These are phyloP conservation scores for Caradrina clavipalpis DNA, from an alignment of 2,888 invertebrate genomes.

Conservation along the genomic window DNA sequence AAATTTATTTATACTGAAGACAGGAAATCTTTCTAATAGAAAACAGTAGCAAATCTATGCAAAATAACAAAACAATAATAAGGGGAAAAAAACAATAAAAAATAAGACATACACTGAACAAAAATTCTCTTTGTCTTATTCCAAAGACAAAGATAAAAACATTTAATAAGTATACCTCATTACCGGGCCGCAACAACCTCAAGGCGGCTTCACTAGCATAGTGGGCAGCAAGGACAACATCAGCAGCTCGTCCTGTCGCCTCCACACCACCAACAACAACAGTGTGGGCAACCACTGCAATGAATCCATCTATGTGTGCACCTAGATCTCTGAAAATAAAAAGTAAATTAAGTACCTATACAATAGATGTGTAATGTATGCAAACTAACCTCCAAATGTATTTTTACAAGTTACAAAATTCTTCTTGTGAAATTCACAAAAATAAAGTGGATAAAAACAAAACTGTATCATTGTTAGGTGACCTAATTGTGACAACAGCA, in stretches of 20 bases:
- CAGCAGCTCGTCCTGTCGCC: conserved; percentile 97
- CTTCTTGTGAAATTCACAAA: not conserved
- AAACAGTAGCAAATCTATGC: conserved; percentile 19
- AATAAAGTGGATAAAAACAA: not conserved
- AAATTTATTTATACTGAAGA: not conserved
- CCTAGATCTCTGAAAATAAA: conserved; percentile 96
- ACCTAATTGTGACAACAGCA: conserved; percentile 5
- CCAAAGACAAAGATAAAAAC: conserved; percentile 33
- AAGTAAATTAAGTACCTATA: not conserved
- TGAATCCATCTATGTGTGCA: conserved; percentile 99
- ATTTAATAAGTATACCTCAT: conserved; percentile 92
- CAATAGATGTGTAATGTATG: not conserved
- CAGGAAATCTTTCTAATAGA: conserved; percentile 7
- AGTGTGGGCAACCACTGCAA: conserved; percentile 99
- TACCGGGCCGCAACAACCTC: conserved; percentile 97
- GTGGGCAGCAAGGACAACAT: conserved; percentile 98
- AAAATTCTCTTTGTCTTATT: conserved; percentile 7
- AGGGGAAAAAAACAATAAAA: not conserved
- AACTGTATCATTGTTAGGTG: not conserved
- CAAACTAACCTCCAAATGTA: conserved; percentile 23
- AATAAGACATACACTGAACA: not conserved
- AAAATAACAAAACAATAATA: conserved; percentile 6
- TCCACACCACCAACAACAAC: conserved; percentile 96
- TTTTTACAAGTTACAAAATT: conserved; percentile 4
- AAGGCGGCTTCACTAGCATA: conserved; percentile 98